A percentile compares a stretch with the other conserved stretches of the same genome.
phyloP scores from a whole-genome alignment of 2,888 invertebrate species.

The Drosophila melanosoma region DNA sequence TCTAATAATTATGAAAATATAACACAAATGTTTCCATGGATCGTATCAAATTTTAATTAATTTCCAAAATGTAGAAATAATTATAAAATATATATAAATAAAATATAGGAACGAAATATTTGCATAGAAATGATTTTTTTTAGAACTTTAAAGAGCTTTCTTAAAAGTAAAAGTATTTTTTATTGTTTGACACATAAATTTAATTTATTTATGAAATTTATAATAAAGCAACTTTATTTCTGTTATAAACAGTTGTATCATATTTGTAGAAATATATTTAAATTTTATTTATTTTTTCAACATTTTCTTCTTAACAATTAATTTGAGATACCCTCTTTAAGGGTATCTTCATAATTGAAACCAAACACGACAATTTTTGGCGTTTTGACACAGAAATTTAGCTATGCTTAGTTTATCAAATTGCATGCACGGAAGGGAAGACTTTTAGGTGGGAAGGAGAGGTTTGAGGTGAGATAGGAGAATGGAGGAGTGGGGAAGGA shows the following conservation, averaged over 20 bases:
- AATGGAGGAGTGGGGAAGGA: background rate
- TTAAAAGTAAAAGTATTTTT: background rate
- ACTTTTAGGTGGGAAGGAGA: background rate
- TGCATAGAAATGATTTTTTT: background rate
- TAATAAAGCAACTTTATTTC: background rate
- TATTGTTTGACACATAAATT: background rate
- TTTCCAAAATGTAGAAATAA: background rate
- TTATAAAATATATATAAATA: background rate
- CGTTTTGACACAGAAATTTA: constrained; percentile 50
- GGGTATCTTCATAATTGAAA: background rate
- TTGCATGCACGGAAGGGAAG: background rate
- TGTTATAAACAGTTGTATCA: background rate
- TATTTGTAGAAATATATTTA: background rate
- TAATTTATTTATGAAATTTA: background rate
- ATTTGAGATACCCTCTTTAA: background rate
- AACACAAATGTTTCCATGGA: background rate
- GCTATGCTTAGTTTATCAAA: constrained; percentile 38
- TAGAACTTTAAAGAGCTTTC: background rate
- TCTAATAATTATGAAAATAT: background rate
- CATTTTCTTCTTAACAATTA: background rate
- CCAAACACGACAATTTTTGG: constrained; percentile 38
- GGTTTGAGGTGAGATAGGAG: background rate
- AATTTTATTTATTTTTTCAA: background rate
- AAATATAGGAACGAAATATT: background rate
- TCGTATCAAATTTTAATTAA: no score